Conservation (phyloP, 2,113 vertebrate species). For the Psittacula cyanocephala region DNA sequence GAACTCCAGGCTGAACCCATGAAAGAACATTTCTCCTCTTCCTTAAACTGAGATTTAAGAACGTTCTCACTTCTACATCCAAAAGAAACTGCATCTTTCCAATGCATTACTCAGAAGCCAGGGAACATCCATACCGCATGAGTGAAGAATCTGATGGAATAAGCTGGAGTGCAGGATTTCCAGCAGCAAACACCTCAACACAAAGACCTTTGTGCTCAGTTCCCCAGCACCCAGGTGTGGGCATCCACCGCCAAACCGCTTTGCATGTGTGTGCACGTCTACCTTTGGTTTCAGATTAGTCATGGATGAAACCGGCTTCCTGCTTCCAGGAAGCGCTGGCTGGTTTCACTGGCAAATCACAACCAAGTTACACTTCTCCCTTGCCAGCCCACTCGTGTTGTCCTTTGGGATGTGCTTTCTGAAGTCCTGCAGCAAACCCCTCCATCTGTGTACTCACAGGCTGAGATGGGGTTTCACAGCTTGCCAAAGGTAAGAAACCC, state of each 20-base stretch:
- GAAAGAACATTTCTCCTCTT: not conserved
- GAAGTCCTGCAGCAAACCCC: not conserved
- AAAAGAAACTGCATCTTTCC: not conserved
- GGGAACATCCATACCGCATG: fast-evolving
- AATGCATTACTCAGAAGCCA: not conserved
- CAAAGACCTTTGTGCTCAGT: fast-evolving
- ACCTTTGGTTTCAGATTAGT: not conserved
- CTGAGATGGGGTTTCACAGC: not conserved
- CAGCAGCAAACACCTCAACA: not conserved
- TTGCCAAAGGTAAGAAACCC: not conserved
- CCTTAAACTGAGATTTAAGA: not conserved
- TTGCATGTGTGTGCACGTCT: fast-evolving
- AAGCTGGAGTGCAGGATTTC: not conserved
- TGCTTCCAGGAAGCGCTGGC: not conserved
- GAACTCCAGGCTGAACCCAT: not conserved
- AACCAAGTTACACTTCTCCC: not conserved
- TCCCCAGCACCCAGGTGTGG: not conserved
- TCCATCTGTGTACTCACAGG: fast-evolving
- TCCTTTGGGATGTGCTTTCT: not conserved
- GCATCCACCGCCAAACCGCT: not conserved
- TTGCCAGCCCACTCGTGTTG: not conserved
- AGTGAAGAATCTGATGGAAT: not conserved
- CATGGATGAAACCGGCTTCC: not conserved
- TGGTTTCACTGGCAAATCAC: not conserved
- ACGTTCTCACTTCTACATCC: not conserved